These are phyloP conservation scores for Drosophila demipolita DNA, from an alignment of 2,888 invertebrate genomes.

Conservation along the genomic window DNA sequence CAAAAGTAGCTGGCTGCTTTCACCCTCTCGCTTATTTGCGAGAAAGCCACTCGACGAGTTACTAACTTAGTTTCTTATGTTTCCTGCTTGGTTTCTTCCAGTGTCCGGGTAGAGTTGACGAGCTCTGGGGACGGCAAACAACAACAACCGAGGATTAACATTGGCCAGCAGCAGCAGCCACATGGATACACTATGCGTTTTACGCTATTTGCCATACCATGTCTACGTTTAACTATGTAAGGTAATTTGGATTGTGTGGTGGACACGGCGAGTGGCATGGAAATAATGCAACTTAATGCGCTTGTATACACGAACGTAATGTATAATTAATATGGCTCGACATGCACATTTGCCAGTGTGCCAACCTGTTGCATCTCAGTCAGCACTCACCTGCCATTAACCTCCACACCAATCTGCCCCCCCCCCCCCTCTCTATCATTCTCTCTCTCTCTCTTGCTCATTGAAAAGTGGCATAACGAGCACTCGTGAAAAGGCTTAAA, in stretches of 20 bases:
- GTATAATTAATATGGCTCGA: conserved; percentile 77
- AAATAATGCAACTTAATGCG: conserved; percentile 79
- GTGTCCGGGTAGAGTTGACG: conserved; percentile 54
- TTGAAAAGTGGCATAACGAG: conserved; percentile 81
- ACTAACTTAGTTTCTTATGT: conserved; percentile 70
- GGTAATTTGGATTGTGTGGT: conserved; percentile 43
- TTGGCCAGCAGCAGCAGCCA: conserved; percentile 22
- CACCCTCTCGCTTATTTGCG: conserved; percentile 56
- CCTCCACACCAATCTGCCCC: conserved; percentile 1
- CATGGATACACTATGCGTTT: conserved; percentile 7
- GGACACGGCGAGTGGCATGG: conserved; percentile 20
- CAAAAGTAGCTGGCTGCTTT: conserved; percentile 43
- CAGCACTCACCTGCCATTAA: conserved; percentile 12
- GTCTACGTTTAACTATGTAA: conserved; percentile 12
- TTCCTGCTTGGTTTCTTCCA: conserved; percentile 49
- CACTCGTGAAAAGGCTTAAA: conserved; percentile 77
- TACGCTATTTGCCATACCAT: conserved; percentile 1
- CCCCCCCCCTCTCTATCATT: neutral
- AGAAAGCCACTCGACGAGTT: conserved; percentile 69
- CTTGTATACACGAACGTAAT: conserved; percentile 72
- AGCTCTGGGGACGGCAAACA: conserved; percentile 52
- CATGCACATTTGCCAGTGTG: conserved; percentile 67
- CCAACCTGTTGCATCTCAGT: conserved; percentile 66
- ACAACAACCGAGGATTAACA: conserved; percentile 31
- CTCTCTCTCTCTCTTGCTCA: conserved; percentile 29